These are phyloP conservation scores for Pangasius larnaudii DNA, from an alignment of 2,797 vertebrate genomes.

Conservation along the genomic window DNA sequence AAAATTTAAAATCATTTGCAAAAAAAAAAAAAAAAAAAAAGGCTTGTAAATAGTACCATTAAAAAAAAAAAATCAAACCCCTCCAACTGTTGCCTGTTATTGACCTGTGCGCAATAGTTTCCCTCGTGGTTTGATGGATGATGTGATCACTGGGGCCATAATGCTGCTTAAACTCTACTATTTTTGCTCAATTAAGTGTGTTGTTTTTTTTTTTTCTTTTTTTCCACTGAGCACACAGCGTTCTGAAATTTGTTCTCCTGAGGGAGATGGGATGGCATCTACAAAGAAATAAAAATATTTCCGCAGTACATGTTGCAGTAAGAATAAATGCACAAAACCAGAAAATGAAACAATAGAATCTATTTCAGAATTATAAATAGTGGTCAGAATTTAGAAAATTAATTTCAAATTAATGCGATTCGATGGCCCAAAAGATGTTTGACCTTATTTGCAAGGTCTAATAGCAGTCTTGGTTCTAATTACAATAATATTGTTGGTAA, in stretches of 20 bases:
- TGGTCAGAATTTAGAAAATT: neutral
- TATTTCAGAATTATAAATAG: neutral
- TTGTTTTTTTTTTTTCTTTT: neutral
- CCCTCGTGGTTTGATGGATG: neutral
- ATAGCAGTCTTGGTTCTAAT: neutral
- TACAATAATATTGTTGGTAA: neutral
- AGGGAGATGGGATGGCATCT: neutral
- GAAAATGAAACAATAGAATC: neutral
- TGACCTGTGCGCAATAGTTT: neutral
- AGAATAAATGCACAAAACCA: too few relatives aligned
- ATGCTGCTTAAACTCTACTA: too few relatives aligned
- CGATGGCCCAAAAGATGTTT: neutral
- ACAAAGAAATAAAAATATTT: neutral
- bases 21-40: conserved; percentile 77
- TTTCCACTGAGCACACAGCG: too few relatives aligned
- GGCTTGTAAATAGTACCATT: conserved; percentile 87
- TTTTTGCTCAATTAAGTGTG: neutral
- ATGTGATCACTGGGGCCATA: neutral
- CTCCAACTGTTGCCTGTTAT: conserved; percentile 63
- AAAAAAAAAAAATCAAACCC: conserved; percentile 84
- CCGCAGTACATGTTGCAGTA: too few relatives aligned
- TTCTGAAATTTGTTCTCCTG: neutral
- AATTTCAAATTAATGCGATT: neutral
- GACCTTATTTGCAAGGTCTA: neutral
- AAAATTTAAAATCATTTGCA: conserved; percentile 78